Base-by-base conservation (phyloP, 1,140 invertebrate genomes). In the Drosophila littoralis region DNA sequence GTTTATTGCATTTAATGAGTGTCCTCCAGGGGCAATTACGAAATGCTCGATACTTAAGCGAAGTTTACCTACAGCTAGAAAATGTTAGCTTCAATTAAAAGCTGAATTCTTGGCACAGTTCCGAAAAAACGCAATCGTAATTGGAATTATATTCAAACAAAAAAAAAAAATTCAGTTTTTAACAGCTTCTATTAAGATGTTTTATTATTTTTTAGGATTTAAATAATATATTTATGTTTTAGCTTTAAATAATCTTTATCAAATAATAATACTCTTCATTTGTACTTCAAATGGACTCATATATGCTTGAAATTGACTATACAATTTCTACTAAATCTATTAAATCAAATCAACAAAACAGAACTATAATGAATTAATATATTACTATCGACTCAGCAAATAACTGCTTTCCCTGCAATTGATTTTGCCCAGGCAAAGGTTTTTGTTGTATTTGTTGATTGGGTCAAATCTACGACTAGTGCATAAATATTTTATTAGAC, bases 401-500 rank as follows among this genome's bases (percentile, higher is more conserved):
- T 35, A 40, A 7, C 7, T 42, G n/a, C 38, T 13, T n/a, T 32
- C 13, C 28, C 55, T 33, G 22, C 40, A 58, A 33, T 45, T 45
- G 55, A 42, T 13, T 40, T 55, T 12, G 32, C 32, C 13, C 13
- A 8, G 5, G 2, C 13, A 12, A 36, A 54, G 15, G 15, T 54
- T 10, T 12, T 54, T 54, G n/a, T 35, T 57, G 38, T 13, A n/a
- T 42, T 57, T 58, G 40, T 58, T 58, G 55, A 58, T 57, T 57
- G 54, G 36, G 15, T n/a, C 17, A 42, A 42, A 22, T 57, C 36
- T 17, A 12, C 17, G 36, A 57, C 40, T 33, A 28, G 8, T 43
- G 38, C 32, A 69, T 74, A 61, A 63, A 75, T 75, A 70, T 63
- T 57, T 75, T 33, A 75, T 54, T 32, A 8, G 13, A 22, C 55